Base-by-base conservation (phyloP, 2,113 vertebrate genomes). In the Ageneiosus marmoratus region DNA sequence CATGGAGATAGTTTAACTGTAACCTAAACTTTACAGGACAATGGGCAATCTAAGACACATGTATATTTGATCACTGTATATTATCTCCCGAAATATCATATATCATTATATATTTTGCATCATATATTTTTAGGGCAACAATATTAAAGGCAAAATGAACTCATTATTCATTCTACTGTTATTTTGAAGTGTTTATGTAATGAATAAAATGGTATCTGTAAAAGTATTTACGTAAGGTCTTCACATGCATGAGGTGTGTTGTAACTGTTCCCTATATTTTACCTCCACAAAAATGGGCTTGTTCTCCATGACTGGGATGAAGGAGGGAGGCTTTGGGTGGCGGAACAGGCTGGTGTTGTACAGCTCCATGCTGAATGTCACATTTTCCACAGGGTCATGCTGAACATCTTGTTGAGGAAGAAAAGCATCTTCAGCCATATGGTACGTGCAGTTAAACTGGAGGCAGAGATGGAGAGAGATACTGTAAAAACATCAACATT, bases 361-460 rank as follows among this genome's bases (percentile, higher is more conserved):
- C 50, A 76, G 50, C 18, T 55, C 73, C 50, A 76, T 76, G 50
- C 50, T 76, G 51, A 76, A 76, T 11, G 32, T 76, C 32, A 76
- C 46, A 20, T 24, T 55, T 76, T 76, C 73, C 29, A 53, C n/a
- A 12, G 27, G 27, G 3, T 75, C 48, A 5, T 20, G 72, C 29
- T 76, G 50, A 55, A 37, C 50, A 7, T 76, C 32, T 37, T 0
- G 9, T 37, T 12, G 48, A 53, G 29, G 0, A 24, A 29, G 50
- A 76, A 2, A 7, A 55, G 73, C 73, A 55, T 55, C 51, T 55
- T 76, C 50, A 76, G 29, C 20, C 20, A 37, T 55, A 37, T 20
- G 73, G 73, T 76, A 76, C 4, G 50, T 37, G 29, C 73, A 76
- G 73, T 76, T 76, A 76, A 76, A 76, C 73, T 76, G 50, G 50